Base-by-base conservation (phyloP, 2,888 invertebrate species). In the Hedychridium roseum region DNA sequence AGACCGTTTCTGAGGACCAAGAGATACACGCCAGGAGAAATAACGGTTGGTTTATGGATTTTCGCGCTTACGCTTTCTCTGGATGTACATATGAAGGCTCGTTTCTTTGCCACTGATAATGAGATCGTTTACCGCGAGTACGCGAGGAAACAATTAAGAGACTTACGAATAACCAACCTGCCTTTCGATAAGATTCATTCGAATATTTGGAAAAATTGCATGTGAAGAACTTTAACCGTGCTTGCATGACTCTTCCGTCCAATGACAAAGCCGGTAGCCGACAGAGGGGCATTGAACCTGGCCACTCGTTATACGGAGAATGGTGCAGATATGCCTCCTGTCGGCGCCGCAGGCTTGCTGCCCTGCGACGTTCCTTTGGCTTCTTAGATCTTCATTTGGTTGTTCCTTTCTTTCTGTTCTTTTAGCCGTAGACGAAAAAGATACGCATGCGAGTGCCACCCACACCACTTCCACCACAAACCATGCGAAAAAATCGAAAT, bases 1-100 rank as follows among this genome's bases (percentile, higher is more conserved):
- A 89, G 68, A 85, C 89, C 2, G 85, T 88, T 39, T 84, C 86
- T 60, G 89, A 90, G 78, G 90, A 91, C 78, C 84, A 84, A 73
- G 84, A 85, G 71, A 78, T 78, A 50, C 74, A 76, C 53, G 68
- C 76, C 47, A 76, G 74, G 56, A 73, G 76, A 64, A 78, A 78
- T 59, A 78, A 78, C 52, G 78, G 78, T 78, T 66, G 64, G 78
- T 77, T 45, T 18, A 31, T 43, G 12, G 12, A n/a, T n/a, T n/a
- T n/a, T 20, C 34, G 14, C 11, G n/a, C 20, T 3, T 42, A 3
- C n/a, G 27, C 16, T 15, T 4, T 17, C 17, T 21, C 12, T 27
- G 28, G 1, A 18, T 21, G 4, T 21, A 26, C 3, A 2, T 14
- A 17, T 38, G 6, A 14, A 15, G 21, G 26, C 28, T 35, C 16